Conservation (phyloP, 1,140 invertebrate species). For the Diploscapter pachys region DNA sequence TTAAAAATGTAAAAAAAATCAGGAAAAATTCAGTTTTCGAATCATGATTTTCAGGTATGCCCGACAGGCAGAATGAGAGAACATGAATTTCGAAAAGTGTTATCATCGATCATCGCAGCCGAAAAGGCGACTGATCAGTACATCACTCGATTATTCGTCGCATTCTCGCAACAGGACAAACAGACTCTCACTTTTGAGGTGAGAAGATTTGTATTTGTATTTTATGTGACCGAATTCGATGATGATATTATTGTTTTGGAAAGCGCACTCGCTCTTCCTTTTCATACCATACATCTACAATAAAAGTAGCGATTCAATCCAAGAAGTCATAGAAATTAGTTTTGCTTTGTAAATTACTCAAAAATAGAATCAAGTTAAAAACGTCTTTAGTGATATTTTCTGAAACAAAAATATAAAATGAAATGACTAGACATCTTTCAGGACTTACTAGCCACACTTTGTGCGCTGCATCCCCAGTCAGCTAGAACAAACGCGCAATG, state of each 20-base stretch:
- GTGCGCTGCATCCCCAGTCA: constrained; percentile 38
- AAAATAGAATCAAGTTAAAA: constrained; percentile 1
- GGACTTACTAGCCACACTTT: constrained; percentile 47
- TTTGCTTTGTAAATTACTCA: neutral
- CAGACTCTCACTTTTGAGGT: constrained; percentile 53
- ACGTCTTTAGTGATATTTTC: constrained; percentile 16
- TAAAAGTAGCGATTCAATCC: no score
- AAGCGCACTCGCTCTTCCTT: no score
- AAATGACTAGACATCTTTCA: constrained; percentile 35
- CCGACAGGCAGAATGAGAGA: constrained; percentile 50
- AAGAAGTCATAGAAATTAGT: neutral
- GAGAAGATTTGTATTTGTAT: constrained; percentile 17
- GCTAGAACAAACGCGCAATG: constrained; percentile 47
- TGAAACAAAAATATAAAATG: constrained; percentile 18
- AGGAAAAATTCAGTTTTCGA: neutral
- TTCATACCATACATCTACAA: neutral
- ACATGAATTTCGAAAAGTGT: constrained; percentile 40
- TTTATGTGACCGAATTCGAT: no score
- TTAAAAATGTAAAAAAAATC: constrained; percentile 49
- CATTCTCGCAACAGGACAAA: constrained; percentile 43
- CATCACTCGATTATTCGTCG: constrained; percentile 48
- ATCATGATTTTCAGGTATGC: constrained; percentile 46
- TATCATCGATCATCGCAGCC: constrained; percentile 18
- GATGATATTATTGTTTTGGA: no score
- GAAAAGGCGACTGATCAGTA: constrained; percentile 44